phyloP scores from a whole-genome alignment of 2,888 invertebrate species.

The Morpho deidamia region DNA sequence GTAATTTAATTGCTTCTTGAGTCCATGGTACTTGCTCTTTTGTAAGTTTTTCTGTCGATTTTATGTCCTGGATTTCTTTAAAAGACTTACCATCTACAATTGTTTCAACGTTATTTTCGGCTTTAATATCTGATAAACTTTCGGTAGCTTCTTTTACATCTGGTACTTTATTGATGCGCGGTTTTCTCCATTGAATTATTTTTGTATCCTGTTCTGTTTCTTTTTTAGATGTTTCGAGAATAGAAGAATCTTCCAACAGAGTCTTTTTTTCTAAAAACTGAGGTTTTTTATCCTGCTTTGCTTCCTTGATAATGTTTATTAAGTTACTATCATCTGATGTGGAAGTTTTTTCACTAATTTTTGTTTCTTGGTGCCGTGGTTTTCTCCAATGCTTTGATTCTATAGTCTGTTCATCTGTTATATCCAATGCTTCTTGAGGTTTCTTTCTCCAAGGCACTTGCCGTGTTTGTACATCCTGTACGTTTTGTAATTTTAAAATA shows the following conservation, averaged over 20 bases:
- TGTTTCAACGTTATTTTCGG: background rate
- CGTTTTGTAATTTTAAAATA: conserved; percentile 50
- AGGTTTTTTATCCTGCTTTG: background rate
- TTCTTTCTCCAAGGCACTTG: conserved; percentile 59
- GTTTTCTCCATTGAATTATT: no score
- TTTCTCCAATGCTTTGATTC: conserved; percentile 42
- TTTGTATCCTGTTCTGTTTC: background rate
- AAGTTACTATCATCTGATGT: no score
- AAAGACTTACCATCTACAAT: background rate
- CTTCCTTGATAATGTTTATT: background rate
- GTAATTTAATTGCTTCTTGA: conserved; percentile 80
- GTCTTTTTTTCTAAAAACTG: background rate
- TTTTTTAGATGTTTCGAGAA: background rate
- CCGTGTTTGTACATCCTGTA: conserved; percentile 48
- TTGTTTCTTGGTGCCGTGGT: conserved; percentile 27
- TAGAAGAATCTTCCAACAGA: background rate
- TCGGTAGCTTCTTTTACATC: background rate
- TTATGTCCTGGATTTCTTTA: background rate
- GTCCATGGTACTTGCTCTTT: conserved; percentile 74
- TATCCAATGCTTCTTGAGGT: conserved; percentile 28
- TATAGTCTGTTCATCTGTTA: conserved; percentile 28
- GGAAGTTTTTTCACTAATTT: conserved; percentile 23
- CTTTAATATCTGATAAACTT: background rate
- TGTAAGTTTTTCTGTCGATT: conserved; percentile 29
- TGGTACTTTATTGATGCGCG: background rate